These are phyloP conservation scores for Chironomus striatipennis DNA, from an alignment of 1,140 invertebrate genomes.

Conservation along the genomic window DNA sequence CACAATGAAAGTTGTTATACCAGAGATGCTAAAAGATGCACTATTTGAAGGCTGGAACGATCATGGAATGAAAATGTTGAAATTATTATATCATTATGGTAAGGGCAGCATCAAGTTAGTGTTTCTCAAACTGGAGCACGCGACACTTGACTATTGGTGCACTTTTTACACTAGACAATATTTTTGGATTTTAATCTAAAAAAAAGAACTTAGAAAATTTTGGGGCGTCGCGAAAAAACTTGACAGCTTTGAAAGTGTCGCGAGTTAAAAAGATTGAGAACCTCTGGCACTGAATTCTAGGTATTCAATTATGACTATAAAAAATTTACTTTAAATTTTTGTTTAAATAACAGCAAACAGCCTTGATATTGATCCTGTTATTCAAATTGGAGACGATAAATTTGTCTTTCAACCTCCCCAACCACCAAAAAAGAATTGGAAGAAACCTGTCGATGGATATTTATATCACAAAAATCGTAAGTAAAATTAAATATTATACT, in stretches of 20 bases:
- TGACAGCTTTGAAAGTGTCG: too few relatives aligned
- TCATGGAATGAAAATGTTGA: conserved; percentile 30
- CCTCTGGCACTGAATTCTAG: too few relatives aligned
- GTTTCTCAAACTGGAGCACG: too few relatives aligned
- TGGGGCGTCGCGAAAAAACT: too few relatives aligned
- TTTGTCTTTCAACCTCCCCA: conserved; percentile 34
- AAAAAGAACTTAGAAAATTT: too few relatives aligned
- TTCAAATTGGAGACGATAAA: conserved; percentile 31
- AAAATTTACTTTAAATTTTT: too few relatives aligned
- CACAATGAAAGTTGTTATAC: conserved; percentile 35
- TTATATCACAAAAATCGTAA: not conserved
- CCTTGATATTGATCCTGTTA: not conserved
- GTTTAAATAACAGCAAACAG: conserved; percentile 26
- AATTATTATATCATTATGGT: conserved; percentile 33
- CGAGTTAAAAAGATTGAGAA: too few relatives aligned
- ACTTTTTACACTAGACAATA: too few relatives aligned
- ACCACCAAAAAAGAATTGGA: conserved; percentile 34
- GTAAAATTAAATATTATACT: not conserved
- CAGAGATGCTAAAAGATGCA: conserved; percentile 33
- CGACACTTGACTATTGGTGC: too few relatives aligned
- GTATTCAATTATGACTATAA: not conserved
- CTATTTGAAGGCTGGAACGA: conserved; percentile 37
- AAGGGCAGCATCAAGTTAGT: conserved; percentile 25
- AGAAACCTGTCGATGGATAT: conserved; percentile 28
- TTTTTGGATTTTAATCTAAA: too few relatives aligned